These are phyloP conservation scores for Alloplasta piceator DNA, from an alignment of 2,888 invertebrate genomes.

Conservation along the genomic window DNA sequence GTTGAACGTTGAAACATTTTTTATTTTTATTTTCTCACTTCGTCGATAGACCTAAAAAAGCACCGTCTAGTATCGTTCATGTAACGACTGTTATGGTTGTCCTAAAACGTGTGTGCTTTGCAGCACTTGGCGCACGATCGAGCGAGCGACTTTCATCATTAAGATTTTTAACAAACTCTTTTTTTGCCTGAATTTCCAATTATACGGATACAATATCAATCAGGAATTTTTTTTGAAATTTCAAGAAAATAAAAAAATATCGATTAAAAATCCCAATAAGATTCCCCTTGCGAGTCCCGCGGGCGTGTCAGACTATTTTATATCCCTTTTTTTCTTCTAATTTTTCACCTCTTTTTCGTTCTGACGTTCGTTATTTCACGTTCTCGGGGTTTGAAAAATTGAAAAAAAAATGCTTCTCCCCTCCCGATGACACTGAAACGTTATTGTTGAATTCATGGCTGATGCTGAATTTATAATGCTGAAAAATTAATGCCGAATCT, in stretches of 20 bases:
- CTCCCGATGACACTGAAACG: no score
- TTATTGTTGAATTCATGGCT: no score
- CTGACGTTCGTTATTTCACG: neutral
- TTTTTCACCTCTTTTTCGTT: neutral
- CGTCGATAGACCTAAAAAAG: constrained; percentile 1
- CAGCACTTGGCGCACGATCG: constrained; percentile 63
- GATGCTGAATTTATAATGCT: no score
- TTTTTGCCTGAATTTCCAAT: neutral
- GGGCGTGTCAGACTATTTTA: constrained; percentile 28
- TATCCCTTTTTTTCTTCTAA: constrained; percentile 1
- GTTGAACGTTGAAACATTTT: neutral
- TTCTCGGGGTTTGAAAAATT: no score
- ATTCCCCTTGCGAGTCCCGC: constrained; percentile 42
- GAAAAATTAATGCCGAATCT: no score
- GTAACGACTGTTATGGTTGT: constrained; percentile 6
- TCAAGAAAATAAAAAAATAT: no score
- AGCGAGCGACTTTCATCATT: constrained; percentile 54
- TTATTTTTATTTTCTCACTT: constrained; percentile 2
- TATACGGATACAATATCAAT: no score
- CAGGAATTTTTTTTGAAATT: no score
- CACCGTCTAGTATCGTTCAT: neutral
- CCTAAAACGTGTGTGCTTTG: constrained; percentile 60
- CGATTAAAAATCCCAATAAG: constrained; percentile 13
- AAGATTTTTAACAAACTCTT: no score
- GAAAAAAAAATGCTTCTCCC: no score